Base-by-base conservation (phyloP, 2,888 invertebrate genomes). In the Charanyca ferruginea region DNA sequence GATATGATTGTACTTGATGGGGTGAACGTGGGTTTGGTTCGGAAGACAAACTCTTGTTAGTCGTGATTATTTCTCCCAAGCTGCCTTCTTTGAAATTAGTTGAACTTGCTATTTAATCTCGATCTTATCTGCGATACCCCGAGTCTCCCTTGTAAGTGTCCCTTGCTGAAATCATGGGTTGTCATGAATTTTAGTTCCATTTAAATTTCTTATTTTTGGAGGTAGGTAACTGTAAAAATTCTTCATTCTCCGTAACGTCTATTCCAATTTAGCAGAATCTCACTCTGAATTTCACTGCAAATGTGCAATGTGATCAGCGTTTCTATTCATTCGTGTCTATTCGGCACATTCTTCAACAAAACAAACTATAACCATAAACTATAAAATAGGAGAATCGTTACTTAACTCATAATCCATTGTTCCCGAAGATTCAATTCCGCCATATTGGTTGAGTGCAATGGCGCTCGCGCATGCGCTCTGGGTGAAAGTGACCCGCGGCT, bases 401-500 rank as follows among this genome's bases (percentile, higher is more conserved):
- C 49, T 44, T 58, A 71, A 71, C 6, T 59, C 32, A 70, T 47
- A 64, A 66, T 65, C 66, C 64, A 71, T 80, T 77, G 80, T 80
- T 73, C 65, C 62, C 63, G 61, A 69, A 69, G 72, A 72, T 69
- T 62, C 66, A 75, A 73, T 73, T 65, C 66, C 66, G 66, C 77
- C 79, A 77, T 81, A 73, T 79, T 76, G 28, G 60, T 20, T 52
- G 32, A 22, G 52, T 44, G 64, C 52, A 67, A 45, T 47, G 23
- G 55, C 66, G 72, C 25, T 41, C 55, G 76, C 64, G 67, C 78
- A 67, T 57, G 76, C 64, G 38, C 66, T 23, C 47, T 59, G 71
- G 73, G 80, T 77, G 80, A 80, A 80, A 80, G 80, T 80, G 79
- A 79, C 81, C 80, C 66, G 55, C 60, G 73, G 67, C 74, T 81